Evolutionary conservation across 2,888 invertebrate genomes (phyloP).

Genomic region (Pseudanteris insignis): DNA sequence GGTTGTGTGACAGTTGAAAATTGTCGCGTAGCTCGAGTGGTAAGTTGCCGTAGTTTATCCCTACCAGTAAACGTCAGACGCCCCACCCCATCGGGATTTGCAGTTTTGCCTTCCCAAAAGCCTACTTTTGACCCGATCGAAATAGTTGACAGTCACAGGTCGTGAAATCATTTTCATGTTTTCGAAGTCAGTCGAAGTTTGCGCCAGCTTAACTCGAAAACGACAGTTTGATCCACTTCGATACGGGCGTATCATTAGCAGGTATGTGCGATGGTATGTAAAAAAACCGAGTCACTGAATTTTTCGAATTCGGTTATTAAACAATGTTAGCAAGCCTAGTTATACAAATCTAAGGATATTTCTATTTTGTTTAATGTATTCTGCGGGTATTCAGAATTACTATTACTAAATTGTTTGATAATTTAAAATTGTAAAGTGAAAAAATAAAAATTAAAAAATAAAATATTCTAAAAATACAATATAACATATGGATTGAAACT

Average conservation of each 20-base stretch:
- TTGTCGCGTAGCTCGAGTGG: constrained; percentile 19
- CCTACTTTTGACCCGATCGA: constrained; percentile 32
- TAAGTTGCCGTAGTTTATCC: constrained; percentile 21
- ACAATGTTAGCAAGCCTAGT: no score
- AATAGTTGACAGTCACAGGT: constrained; percentile 36
- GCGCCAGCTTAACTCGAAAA: constrained; percentile 6
- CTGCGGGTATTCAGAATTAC: no score
- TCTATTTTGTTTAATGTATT: no score
- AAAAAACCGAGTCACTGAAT: no score
- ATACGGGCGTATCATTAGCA: background rate
- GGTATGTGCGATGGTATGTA: constrained; percentile 1
- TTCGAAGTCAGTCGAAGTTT: constrained; percentile 34
- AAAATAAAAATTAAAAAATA: no score
- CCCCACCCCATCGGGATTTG: constrained; percentile 16
- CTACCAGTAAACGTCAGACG: constrained; percentile 6
- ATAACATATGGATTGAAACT: background rate
- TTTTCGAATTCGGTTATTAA: no score
- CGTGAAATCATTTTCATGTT: constrained; percentile 42
- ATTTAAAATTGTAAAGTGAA: no score
- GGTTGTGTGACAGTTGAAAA: constrained; percentile 3
- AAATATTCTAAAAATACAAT: no score
- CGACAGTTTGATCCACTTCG: constrained; percentile 19
- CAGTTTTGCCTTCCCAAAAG: constrained; percentile 35
- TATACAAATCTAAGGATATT: no score
- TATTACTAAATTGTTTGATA: no score